phyloP scores from a whole-genome alignment of 2,797 vertebrate genomes.

The Ctenopoma multispine region DNA sequence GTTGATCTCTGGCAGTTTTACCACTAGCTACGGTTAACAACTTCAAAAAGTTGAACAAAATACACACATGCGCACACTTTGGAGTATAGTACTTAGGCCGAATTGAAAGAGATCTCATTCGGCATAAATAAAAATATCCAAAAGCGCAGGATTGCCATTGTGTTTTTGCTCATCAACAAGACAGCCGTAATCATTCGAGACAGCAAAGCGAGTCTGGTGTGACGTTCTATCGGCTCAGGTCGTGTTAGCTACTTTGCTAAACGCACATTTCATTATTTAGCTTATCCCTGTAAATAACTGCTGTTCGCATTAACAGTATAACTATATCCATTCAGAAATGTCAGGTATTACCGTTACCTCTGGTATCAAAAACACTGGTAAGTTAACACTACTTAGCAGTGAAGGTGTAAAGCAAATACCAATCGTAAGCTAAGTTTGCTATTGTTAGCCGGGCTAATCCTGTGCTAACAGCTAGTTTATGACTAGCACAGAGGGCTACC shows the following conservation, averaged over 20 bases:
- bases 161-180: rapidly evolving
- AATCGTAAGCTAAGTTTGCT: slow-evolving; percentile 9
- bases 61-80: too few relatives aligned
- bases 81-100: rapidly evolving
- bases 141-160: rapidly evolving
- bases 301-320: rapidly evolving
- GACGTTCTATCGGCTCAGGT: slow-evolving; percentile 25
- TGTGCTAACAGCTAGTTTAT: slow-evolving; percentile 54
- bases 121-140: rapidly evolving
- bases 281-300: background rate
- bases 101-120: rapidly evolving
- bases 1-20: background rate
- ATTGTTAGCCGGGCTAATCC: slow-evolving; percentile 52
- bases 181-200: rapidly evolving
- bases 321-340: rapidly evolving
- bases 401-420: background rate
- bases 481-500: slow-evolving; percentile 43
- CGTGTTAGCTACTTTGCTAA: slow-evolving; percentile 41
- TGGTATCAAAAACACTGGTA: rapidly evolving
- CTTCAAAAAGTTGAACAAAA: background rate
- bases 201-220: slow-evolving; percentile 8
- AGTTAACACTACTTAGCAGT: background rate
- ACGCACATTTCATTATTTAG: background rate
- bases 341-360: rapidly evolving
- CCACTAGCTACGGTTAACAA: background rate